These are phyloP conservation scores for Todiramphus chloris DNA, from an alignment of 2,113 vertebrate genomes.

Conservation along the genomic window DNA sequence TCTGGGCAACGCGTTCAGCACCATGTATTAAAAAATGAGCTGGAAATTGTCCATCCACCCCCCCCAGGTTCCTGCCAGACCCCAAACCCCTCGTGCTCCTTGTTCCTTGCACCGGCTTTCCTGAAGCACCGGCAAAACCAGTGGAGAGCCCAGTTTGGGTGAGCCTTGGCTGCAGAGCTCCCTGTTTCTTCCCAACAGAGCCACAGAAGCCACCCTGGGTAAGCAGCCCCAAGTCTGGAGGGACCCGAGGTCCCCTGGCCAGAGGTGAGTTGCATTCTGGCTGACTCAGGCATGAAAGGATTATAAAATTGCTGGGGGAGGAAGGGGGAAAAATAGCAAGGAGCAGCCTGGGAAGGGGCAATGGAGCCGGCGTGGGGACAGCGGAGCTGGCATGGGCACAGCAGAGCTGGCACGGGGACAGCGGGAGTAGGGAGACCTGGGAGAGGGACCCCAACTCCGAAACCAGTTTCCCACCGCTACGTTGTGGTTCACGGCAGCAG, in stretches of 20 bases:
- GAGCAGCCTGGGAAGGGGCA: background rate
- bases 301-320: background rate
- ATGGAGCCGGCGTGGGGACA: fast-evolving
- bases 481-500: fast-evolving
- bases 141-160: background rate
- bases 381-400: background rate
- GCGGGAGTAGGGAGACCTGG: fast-evolving
- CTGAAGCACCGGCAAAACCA: background rate
- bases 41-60: fast-evolving
- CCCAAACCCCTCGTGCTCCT: background rate
- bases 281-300: background rate
- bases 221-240: fast-evolving
- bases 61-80: fast-evolving
- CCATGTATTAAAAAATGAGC: background rate
- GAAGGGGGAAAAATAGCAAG: fast-evolving
- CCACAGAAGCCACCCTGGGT: fast-evolving
- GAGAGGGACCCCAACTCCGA: background rate
- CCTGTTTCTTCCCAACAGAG: background rate
- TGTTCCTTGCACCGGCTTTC: fast-evolving
- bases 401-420: fast-evolving
- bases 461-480: fast-evolving
- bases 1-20: fast-evolving
- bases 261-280: fast-evolving
- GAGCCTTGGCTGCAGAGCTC: background rate
- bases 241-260: background rate